A percentile compares a stretch with the other conserved stretches of the same genome.
phyloP scores from a whole-genome alignment of 2,797 vertebrate species.

The Mormyrus proboscirostris region DNA sequence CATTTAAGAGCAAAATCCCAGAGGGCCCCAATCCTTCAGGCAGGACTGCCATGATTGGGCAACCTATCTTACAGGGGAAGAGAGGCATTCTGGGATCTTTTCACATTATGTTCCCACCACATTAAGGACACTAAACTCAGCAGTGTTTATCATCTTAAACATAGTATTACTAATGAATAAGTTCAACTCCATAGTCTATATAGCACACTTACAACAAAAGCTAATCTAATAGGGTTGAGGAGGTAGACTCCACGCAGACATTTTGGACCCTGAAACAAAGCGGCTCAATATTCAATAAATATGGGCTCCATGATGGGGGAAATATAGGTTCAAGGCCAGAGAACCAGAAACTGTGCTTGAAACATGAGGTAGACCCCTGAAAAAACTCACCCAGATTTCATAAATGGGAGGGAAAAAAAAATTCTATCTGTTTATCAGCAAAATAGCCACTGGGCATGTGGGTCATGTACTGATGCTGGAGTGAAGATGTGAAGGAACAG shows the following conservation, averaged over 20 bases:
- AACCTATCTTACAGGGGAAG: background rate
- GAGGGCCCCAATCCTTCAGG: background rate
- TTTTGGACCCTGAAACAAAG: conserved; percentile 6
- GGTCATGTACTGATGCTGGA: background rate
- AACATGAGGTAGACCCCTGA: background rate
- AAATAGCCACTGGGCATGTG: background rate
- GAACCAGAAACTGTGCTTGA: background rate
- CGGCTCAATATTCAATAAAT: background rate
- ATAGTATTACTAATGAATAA: background rate
- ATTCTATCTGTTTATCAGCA: background rate
- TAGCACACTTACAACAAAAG: background rate
- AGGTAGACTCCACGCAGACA: background rate
- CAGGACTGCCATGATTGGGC: background rate
- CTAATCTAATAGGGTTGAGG: conserved; percentile 7
- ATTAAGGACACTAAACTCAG: background rate
- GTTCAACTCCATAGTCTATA: background rate
- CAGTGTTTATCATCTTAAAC: background rate
- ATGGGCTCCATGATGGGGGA: background rate
- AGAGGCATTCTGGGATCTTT: background rate
- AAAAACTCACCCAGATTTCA: background rate
- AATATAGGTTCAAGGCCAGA: background rate
- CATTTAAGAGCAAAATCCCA: background rate
- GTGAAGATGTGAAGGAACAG: background rate
- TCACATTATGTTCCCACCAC: background rate
- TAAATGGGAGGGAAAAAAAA: background rate